Conservation (phyloP, 2,888 invertebrate species). For the Ennomos fuscantarius region DNA sequence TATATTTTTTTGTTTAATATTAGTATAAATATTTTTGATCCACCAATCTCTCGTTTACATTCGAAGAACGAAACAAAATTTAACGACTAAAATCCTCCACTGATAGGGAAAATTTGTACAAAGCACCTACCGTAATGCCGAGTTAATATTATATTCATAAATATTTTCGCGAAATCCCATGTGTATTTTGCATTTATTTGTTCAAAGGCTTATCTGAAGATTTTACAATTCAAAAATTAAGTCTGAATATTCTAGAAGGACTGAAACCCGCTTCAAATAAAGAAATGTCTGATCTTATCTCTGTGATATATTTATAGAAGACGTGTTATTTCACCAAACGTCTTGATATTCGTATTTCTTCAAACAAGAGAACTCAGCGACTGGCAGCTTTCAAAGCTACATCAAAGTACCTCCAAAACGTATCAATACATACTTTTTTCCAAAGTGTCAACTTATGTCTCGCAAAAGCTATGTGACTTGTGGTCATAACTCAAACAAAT, state of each 20-base stretch:
- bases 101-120: conserved; percentile 4
- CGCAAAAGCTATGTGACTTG: neutral
- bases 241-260: conserved; percentile 3
- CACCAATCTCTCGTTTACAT: neutral
- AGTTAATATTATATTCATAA: conserved; percentile 14
- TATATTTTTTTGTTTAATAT: too few species aligned
- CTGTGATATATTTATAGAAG: too few species aligned
- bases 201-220: conserved; percentile 6
- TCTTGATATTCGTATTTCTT: too few species aligned
- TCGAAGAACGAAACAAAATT: conserved; percentile 1
- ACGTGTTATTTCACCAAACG: too few species aligned
- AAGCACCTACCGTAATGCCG: conserved; percentile 5
- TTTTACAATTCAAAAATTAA: conserved; percentile 8
- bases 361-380: too few species aligned
- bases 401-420: too few species aligned
- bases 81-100: conserved; percentile 3
- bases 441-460: neutral
- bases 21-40: too few species aligned
- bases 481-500: conserved; percentile 29
- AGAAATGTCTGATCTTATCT: too few species aligned
- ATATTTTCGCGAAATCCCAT: conserved; percentile 14
- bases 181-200: conserved; percentile 13
- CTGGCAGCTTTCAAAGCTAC: too few species aligned
- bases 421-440: too few species aligned
- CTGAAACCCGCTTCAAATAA: too few species aligned